Base-by-base conservation (phyloP, 2,888 invertebrate species). In the Biston betularia region DNA sequence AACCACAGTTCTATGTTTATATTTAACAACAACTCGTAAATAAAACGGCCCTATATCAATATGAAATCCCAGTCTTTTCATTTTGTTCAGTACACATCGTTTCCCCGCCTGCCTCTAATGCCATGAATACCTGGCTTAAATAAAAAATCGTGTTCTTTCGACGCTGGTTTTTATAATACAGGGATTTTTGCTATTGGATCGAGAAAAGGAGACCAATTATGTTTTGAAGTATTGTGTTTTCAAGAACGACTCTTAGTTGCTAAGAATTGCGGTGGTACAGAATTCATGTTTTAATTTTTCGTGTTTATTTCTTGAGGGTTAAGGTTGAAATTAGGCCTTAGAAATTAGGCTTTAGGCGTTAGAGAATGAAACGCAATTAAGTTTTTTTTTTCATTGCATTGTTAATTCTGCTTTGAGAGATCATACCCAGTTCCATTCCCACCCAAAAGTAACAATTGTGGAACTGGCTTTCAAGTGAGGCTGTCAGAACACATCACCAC, bases 171-270 rank as follows among this genome's bases (percentile, higher is more conserved):
- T 48, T 64, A 64, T 59, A 64, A 54, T 42, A 54, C 54, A 42
- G 54, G 54, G 59, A 64, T 64, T 64, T 56, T 38, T 58, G 52
- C 48, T 64, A 58, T 59, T 59, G 53, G 53, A 64, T 57, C 56
- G 45, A 48, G 38, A 15, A n/a, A 57, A 63, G 48, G 45, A 40
- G 42, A 54, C 64, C 64, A 64, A 64, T 64, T 64, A 64, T 59
- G 48, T 64, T 64, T 49, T 52, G 15, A 9, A 35, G 58, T 53
- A 64, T 53, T 59, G 48, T 48, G 11, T 62, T 45, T 24, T 48
- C 38, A 34, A 48, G 53, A 54, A 54, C 11, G 33, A 48, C 33
- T 40, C 48, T 48, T 46, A 53, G 58, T 33, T 57, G 35, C 9
- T 40, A 50, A 57, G 8, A 52, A 49, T 6, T 4, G 48, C 8